A percentile compares a stretch with the other conserved stretches of the same genome.
phyloP scores from a whole-genome alignment of 2,113 vertebrate species.

The Indri indri region DNA sequence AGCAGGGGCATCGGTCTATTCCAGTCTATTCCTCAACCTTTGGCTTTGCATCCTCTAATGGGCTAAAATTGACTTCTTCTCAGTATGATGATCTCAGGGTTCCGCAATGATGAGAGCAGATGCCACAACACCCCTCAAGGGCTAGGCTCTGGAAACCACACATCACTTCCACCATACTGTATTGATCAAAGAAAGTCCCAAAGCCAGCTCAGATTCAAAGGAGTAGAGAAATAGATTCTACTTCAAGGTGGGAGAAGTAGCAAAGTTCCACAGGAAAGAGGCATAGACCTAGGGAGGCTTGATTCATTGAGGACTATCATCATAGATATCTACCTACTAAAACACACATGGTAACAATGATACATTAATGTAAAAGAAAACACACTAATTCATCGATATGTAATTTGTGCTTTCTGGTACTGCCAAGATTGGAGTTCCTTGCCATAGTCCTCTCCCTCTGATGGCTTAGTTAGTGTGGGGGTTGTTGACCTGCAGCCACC shows the following conservation, averaged over 20 bases:
- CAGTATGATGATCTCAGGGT: neutral
- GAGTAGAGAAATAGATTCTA: neutral
- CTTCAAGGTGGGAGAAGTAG: neutral
- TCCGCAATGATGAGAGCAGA: neutral
- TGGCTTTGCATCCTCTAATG: neutral
- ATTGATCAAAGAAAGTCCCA: neutral
- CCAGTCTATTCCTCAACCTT: neutral
- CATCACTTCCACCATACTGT: neutral
- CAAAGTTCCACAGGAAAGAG: neutral
- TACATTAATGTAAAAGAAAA: neutral
- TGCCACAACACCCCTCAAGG: neutral
- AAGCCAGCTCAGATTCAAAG: neutral
- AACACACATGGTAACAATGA: neutral
- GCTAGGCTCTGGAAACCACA: neutral
- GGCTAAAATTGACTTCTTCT: neutral
- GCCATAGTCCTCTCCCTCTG: neutral
- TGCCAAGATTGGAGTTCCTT: neutral
- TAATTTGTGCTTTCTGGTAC: neutral
- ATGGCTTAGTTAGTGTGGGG: neutral
- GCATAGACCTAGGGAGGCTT: neutral
- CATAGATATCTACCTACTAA: neutral
- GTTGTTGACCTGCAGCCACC: neutral
- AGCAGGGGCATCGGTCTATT: neutral
- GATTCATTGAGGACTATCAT: neutral
- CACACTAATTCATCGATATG: neutral